Conservation (phyloP, 2,113 vertebrate species). For the Petaurus breviceps region DNA sequence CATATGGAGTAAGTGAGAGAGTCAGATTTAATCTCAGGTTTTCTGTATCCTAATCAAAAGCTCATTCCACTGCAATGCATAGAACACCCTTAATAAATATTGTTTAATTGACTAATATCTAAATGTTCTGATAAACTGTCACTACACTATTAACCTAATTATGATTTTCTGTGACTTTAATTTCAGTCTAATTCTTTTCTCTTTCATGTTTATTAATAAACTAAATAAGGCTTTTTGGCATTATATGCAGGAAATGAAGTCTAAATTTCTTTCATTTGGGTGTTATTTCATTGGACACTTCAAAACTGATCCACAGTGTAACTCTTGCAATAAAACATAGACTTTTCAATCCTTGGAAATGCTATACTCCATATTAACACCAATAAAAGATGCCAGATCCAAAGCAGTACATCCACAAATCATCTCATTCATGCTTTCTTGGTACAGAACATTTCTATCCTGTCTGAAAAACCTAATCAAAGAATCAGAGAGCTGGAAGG, state of each 20-base stretch:
- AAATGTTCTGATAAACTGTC: not conserved
- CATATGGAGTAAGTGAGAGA: not conserved
- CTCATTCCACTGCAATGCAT: not conserved
- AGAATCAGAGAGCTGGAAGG: not conserved
- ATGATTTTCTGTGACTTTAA: constrained; percentile 3
- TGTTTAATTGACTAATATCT: constrained; percentile 18
- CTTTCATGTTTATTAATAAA: constrained; percentile 27
- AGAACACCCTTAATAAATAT: not conserved
- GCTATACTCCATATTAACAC: not conserved
- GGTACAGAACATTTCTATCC: constrained; percentile 1
- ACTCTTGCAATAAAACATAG: not conserved
- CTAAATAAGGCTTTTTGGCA: not conserved
- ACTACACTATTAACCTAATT: not conserved
- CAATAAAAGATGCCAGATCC: not conserved
- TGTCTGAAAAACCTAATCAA: not conserved
- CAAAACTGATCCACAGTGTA: constrained; percentile 27
- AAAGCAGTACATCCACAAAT: not conserved
- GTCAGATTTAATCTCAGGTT: not conserved
- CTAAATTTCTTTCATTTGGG: not conserved
- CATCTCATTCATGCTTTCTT: not conserved
- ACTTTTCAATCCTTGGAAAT: not conserved
- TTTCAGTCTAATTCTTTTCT: constrained; percentile 16
- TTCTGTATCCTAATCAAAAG: not conserved
- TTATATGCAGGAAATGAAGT: not conserved
- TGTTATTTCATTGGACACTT: constrained; percentile 11